Evolutionary conservation across 2,888 invertebrate species (phyloP), one percentile per base, ranked within the genome.

Genomic region (Tillus elongatus): DNA sequence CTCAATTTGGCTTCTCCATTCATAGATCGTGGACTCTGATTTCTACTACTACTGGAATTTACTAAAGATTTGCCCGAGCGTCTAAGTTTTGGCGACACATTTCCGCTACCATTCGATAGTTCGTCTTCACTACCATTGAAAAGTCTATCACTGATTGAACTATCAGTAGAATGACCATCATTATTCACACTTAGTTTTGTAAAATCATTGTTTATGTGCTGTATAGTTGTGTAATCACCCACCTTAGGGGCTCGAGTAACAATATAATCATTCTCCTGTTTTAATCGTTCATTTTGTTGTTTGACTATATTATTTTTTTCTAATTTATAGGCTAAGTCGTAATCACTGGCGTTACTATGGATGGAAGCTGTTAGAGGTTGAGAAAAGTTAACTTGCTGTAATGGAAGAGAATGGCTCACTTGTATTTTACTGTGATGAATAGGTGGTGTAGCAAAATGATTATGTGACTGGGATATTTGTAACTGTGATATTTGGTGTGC

Each of bases 1-100:
- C 73, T 56, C n/a, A 74, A 53, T 49, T 73, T 71, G 1, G 75
- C 72, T 45, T 76, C 76, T 2, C 69, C 68, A n/a, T 71, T 71
- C 35, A 70, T 63, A 4, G 74, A 72, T 30, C 77, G 59, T 1
- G 77, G 77, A 49, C 76, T 77, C 42, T 77, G 75, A 55, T 75
- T 77, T 27, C 75, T 63, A 40, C 72, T 74, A 45, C 66, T 69
- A 10, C 64, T 64, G 36, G 69, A 70, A 31, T 54, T 58, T 36
- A 68, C 68, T 63, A 69, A 59, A 45, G 68, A 68, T 49, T 71
- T 71, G 11, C 60, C 61, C 3, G 66, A 59, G 30, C 71, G 61
- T 26, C 71, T 61, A 15, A 68, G 52, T 35, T 70, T 61, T 2
- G 74, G 74, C 1, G 74, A 74, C 6, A 70, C 63, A 47, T 69